Evolutionary conservation across 2,797 vertebrate genomes (phyloP), one percentile per base, ranked within the genome.

Genomic region (Choloepus didactylus): DNA sequence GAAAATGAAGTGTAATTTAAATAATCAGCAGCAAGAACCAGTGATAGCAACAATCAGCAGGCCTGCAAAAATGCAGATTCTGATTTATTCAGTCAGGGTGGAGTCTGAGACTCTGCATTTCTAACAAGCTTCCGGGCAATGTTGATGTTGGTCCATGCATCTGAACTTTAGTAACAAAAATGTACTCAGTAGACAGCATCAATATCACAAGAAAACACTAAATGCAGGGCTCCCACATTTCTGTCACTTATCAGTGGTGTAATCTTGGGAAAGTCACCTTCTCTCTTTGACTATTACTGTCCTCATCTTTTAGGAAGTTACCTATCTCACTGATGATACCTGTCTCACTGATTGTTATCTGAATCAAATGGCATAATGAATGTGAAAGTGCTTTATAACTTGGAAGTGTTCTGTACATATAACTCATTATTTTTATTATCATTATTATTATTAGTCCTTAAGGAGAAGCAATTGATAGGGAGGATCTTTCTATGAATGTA

Each of bases 371-470:
- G 87, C 54, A 25, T 4, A 31, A 64, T 88, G 56, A n/a, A 0
- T 76, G 9, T 60, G 31, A 62, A 81, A 31, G 16, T 62, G 75
- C 73, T 95, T 93, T 77, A 54, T 54, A 60, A 75, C 31, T 95
- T 96, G 44, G 82, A 95, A 59, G 18, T 80, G 3, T 81, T n/a
- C 38, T 89, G 5, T 23, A 44, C 23, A 35, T 67, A 46, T 27
- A 90, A 81, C 67, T 9, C 1, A 70, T 87, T 73, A 82, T 88
- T 77, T 82, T 90, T 41, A 69, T 93, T 77, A 69, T n/a, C 69
- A 89, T 35, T 44, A n/a, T 82, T 38, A 60, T 35, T 83, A 64
- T 67, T 59, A 54, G 18, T 11, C n/a, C 15, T 35, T 85, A 89
- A 82, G 44, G 31, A 80, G n/a, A 93, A n/a, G 21, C 41, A 51